A percentile compares a stretch with the other conserved stretches of the same genome.
These are phyloP conservation scores for Phasianus colchicus DNA, from an alignment of 2,113 vertebrate species.

Conservation along the genomic window DNA sequence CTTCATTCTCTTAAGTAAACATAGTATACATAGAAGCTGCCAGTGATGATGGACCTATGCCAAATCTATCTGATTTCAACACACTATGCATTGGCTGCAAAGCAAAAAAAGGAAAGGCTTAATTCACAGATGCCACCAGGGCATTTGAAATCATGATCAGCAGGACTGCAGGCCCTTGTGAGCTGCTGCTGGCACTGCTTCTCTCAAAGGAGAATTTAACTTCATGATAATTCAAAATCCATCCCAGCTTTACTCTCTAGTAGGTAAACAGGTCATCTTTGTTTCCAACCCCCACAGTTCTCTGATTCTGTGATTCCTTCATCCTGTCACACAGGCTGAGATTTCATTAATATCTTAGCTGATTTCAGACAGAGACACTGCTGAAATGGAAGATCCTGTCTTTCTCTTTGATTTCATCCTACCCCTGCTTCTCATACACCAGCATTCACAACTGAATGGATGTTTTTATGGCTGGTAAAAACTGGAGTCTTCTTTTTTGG, in stretches of 20 bases:
- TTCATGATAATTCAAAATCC: neutral
- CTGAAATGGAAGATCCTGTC: neutral
- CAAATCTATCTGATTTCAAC: slow-evolving; percentile 47
- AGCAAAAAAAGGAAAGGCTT: neutral
- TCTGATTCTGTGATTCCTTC: neutral
- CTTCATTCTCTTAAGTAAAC: neutral
- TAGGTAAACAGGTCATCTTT: neutral
- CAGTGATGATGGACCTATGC: neutral
- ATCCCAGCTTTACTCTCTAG: neutral
- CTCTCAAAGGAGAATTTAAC: neutral
- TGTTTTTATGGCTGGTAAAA: neutral
- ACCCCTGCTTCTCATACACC: neutral
- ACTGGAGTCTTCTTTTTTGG: accelerated
- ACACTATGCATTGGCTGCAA: neutral
- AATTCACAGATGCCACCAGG: neutral
- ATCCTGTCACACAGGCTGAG: neutral
- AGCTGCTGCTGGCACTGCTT: neutral
- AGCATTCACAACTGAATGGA: neutral
- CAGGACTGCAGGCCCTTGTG: neutral
- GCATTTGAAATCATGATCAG: neutral
- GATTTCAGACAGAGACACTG: neutral
- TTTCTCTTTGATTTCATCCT: neutral
- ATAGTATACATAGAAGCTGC: neutral
- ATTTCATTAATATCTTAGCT: neutral
- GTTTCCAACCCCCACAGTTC: too few species aligned